Evolutionary conservation across 2,113 vertebrate species (phyloP).

Genomic region (Epinephelus moara): DNA sequence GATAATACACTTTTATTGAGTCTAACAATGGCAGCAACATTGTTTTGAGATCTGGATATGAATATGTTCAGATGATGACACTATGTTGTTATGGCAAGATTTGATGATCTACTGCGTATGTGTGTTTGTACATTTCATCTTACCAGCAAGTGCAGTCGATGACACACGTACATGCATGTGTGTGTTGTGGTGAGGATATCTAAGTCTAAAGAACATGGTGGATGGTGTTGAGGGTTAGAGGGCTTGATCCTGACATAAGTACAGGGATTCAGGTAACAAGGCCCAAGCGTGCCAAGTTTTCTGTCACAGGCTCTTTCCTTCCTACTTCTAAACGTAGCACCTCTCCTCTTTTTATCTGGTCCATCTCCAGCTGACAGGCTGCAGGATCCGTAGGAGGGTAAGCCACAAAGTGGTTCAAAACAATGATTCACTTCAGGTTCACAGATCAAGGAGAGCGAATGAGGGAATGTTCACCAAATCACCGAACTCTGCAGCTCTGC

Average conservation of each 20-base stretch:
- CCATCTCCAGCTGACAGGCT: constrained; percentile 26
- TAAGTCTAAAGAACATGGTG: constrained; percentile 25
- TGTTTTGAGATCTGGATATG: too few relatives aligned
- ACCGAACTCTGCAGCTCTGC: constrained; percentile 19
- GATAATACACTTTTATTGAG: not conserved
- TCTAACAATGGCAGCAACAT: not conserved
- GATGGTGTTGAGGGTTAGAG: constrained; percentile 24
- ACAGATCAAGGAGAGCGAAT: constrained; percentile 52
- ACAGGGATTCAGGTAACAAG: constrained; percentile 18
- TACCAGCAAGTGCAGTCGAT: not conserved
- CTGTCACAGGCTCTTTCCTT: not conserved
- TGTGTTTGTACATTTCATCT: not conserved
- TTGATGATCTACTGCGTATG: too few relatives aligned
- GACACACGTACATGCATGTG: not conserved
- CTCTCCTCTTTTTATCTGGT: constrained; percentile 20
- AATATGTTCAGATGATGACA: too few relatives aligned
- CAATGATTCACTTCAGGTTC: constrained; percentile 65
- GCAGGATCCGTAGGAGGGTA: constrained; percentile 39
- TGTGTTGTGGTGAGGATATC: constrained; percentile 11
- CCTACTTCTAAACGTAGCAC: not conserved
- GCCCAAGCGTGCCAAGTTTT: not conserved
- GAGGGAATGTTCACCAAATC: constrained; percentile 32
- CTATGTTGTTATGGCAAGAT: too few relatives aligned
- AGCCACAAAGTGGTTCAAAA: constrained; percentile 60
- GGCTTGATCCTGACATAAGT: constrained; percentile 20